phyloP scores from a whole-genome alignment of 2,113 vertebrate species.

The Cavia porcellus region DNA sequence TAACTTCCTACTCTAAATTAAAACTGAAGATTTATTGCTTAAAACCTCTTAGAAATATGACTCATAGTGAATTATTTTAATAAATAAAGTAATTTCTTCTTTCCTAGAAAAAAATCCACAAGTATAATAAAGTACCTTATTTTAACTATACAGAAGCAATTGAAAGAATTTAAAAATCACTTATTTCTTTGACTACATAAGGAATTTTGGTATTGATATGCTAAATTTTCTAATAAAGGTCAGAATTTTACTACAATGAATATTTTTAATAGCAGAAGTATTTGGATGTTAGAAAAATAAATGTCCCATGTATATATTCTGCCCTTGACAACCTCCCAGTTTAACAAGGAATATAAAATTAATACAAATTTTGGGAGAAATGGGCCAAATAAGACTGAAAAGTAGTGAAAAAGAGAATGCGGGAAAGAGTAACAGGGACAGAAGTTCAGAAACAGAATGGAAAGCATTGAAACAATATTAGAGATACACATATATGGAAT shows the following conservation, averaged over 20 bases:
- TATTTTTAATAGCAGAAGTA: constrained; percentile 43
- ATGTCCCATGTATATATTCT: neutral
- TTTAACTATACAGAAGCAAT: constrained; percentile 22
- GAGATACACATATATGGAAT: neutral
- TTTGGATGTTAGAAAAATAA: constrained; percentile 47
- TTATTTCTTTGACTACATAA: constrained; percentile 42
- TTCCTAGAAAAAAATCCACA: neutral
- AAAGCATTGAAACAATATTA: neutral
- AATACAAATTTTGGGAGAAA: neutral
- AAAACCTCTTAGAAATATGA: constrained; percentile 55
- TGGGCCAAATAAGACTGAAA: neutral
- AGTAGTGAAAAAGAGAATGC: neutral
- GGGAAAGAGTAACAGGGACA: neutral
- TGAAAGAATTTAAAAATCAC: constrained; percentile 26
- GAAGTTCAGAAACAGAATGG: constrained; percentile 11
- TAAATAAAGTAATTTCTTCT: neutral
- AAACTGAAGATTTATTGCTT: constrained; percentile 35
- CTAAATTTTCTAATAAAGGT: constrained; percentile 52
- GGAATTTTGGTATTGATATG: constrained; percentile 48
- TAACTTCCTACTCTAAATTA: constrained; percentile 63
- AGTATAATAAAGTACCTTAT: neutral
- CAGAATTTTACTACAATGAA: constrained; percentile 27
- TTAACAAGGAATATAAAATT: constrained; percentile 38
- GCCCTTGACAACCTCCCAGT: neutral
- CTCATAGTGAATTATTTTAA: constrained; percentile 68